Base-by-base conservation (phyloP, 2,797 vertebrate species). In the Enteromius argenteus region DNA sequence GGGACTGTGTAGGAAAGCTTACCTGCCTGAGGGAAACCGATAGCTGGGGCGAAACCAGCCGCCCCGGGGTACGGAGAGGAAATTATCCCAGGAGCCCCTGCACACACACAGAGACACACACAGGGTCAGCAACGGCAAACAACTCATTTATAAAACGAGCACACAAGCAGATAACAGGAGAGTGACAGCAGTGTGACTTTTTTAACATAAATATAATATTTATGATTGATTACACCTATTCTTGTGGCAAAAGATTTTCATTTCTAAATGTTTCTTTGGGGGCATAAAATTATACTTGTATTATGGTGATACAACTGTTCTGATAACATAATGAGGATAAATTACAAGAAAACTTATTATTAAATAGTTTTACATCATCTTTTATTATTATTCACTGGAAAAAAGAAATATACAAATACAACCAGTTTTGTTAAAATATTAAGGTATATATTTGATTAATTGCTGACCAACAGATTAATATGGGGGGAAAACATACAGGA, bases 1-100 rank as follows among this genome's bases (percentile, higher is more conserved):
- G 69, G 17, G 44, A 66, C 10, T n/a, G 35, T 27, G 32, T n/a
- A 6, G 13, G 69, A 42, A 51, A 72, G 23, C 86, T 90, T 90
- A 95, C 94, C 94, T 92, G 92, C 90, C 86, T 95, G 95, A 89
- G 91, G 83, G 91, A 95, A 95, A 81, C 92, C 90, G 83, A 95
- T 85, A 73, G 91, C 67, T 62, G 95, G 93, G 49, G 83, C 90
- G 93, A 95, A 95, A 49, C 92, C 95, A 90, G 92, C 83, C 89
- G 92, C 85, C 72, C 92, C 95, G 68, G 88, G 80, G 64, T 95
- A 95, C 19, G 95, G 89, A 60, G 94, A 92, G 15, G 94, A 94
- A 81, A 95, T 86, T 32, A 92, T 90, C 79, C 92, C 94, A 82
- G 92, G 94, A 84, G 92, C 90, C 49, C 92, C 96, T 96, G 84